Percentiles rank a stretch among this genome's conserved stretches.
Conservation (phyloP, 35 echinoderm and acorn worm genomes). For the Diadema setosum region DNA sequence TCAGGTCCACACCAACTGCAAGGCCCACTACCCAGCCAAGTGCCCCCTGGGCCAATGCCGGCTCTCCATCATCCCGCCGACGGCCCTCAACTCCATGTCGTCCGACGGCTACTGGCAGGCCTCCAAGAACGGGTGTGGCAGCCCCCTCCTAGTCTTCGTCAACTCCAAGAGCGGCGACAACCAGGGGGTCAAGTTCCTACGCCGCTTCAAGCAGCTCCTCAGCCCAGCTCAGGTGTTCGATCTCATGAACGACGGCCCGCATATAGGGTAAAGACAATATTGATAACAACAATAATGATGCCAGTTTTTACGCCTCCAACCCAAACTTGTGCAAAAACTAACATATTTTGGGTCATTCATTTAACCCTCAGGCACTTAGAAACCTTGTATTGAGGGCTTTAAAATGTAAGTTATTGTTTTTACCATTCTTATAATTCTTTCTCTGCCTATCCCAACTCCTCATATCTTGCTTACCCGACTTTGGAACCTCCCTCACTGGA, state of each 20-base stretch:
- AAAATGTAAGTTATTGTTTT: too few species aligned
- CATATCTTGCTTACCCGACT: too few species aligned
- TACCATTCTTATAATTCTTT: too few species aligned
- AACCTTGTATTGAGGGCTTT: too few species aligned
- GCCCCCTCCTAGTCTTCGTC: constrained; percentile 96
- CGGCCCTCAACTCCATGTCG: constrained; percentile 89
- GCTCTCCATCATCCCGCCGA: constrained; percentile 89
- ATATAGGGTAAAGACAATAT: constrained; percentile 96
- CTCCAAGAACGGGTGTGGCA: constrained; percentile 75
- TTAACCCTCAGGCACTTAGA: too few species aligned
- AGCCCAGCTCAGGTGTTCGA: constrained; percentile 98
- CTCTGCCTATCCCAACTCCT: too few species aligned
- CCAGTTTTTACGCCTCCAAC: too few species aligned
- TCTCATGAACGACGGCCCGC: constrained; percentile 89
- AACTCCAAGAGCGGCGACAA: constrained; percentile 98
- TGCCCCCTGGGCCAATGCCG: constrained; percentile 94
- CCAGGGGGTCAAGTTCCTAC: constrained; percentile 95
- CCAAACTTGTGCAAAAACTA: too few species aligned
- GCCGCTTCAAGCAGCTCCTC: constrained; percentile 91
- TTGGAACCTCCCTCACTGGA: too few species aligned
- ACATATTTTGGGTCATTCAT: too few species aligned
- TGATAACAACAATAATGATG: too few species aligned
- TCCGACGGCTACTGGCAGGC: constrained; percentile 99
- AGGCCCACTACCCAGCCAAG: constrained; percentile 76
- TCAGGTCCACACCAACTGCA: constrained; percentile 87